phyloP scores from a whole-genome alignment of 2,888 invertebrate genomes.

The Salpingus planirostris region DNA sequence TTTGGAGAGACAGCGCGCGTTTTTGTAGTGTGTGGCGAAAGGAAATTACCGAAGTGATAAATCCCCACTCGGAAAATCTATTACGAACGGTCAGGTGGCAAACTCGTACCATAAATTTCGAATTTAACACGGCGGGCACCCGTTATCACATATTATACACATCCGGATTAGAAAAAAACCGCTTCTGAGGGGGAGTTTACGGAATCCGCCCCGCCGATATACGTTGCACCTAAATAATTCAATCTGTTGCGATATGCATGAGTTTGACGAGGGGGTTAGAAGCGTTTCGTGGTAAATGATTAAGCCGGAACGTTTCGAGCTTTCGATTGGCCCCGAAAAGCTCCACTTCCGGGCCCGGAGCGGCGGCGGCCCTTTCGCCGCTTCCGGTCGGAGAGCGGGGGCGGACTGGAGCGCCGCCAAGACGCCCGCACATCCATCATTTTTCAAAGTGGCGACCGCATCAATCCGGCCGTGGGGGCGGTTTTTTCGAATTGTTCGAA shows the following conservation, averaged over 20 bases:
- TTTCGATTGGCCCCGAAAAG: constrained; percentile 5
- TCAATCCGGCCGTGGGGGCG: constrained; percentile 1
- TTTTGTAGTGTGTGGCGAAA: not conserved
- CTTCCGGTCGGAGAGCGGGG: too few relatives aligned
- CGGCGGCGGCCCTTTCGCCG: too few relatives aligned
- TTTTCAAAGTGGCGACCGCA: constrained; percentile 5
- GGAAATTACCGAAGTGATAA: constrained; percentile 2
- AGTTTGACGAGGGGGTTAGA: constrained; percentile 1
- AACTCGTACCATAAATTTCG: constrained; percentile 4
- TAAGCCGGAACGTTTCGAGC: constrained; percentile 4
- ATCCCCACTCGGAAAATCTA: constrained; percentile 4
- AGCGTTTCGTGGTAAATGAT: constrained; percentile 6
- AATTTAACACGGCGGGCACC: constrained; percentile 7
- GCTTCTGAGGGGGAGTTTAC: too few relatives aligned
- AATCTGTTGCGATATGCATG: constrained; percentile 5
- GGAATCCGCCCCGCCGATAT: constrained; percentile 3
- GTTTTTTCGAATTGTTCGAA: constrained; percentile 4
- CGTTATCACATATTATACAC: too few relatives aligned
- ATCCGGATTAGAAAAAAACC: too few relatives aligned
- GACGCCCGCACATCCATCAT: constrained; percentile 4
- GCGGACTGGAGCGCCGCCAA: too few relatives aligned
- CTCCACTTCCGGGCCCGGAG: constrained; percentile 5
- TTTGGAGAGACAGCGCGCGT: too few relatives aligned
- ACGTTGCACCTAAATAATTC: not conserved
- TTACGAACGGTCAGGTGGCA: constrained; percentile 6